Conservation (phyloP, 2,888 invertebrate genomes). For the Phalera bucephala region DNA sequence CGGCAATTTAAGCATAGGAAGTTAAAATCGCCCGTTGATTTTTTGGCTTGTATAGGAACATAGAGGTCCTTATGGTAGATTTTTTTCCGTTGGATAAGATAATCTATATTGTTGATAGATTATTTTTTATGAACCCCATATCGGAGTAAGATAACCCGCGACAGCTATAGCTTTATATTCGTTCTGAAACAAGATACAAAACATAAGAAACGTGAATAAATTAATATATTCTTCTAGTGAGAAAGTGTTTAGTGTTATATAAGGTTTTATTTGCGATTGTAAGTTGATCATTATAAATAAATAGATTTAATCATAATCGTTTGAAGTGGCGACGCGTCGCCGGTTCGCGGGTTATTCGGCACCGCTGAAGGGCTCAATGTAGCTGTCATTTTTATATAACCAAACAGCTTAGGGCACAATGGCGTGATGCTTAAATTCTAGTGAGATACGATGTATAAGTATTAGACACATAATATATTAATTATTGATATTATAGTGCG, state of each 20-base stretch:
- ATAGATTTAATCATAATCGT: conserved; percentile 15
- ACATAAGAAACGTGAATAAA: conserved; percentile 14
- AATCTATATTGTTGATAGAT: no score
- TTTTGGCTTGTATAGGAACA: no score
- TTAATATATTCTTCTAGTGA: conserved; percentile 45
- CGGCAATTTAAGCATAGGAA: no score
- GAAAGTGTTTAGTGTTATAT: conserved; percentile 30
- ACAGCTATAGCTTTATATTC: no score
- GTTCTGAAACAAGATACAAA: conserved; percentile 9
- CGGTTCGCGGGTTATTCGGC: conserved; percentile 13
- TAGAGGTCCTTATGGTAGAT: no score
- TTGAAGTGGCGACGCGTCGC: neutral
- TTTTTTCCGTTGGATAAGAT: no score
- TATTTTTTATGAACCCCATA: no score
- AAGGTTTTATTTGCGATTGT: conserved; percentile 32
- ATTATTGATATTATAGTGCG: conserved; percentile 31
- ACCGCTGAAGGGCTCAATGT: conserved; percentile 8
- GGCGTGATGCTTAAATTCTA: conserved; percentile 45
- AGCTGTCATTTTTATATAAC: conserved; percentile 23
- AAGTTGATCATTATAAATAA: conserved; percentile 22
- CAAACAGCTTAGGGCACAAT: conserved; percentile 42
- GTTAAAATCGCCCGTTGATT: no score
- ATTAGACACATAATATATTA: conserved; percentile 39
- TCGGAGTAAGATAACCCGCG: no score
- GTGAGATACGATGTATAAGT: conserved; percentile 48